Evolutionary conservation across 2,113 vertebrate species (phyloP).

Genomic region (Upupa epops): DNA sequence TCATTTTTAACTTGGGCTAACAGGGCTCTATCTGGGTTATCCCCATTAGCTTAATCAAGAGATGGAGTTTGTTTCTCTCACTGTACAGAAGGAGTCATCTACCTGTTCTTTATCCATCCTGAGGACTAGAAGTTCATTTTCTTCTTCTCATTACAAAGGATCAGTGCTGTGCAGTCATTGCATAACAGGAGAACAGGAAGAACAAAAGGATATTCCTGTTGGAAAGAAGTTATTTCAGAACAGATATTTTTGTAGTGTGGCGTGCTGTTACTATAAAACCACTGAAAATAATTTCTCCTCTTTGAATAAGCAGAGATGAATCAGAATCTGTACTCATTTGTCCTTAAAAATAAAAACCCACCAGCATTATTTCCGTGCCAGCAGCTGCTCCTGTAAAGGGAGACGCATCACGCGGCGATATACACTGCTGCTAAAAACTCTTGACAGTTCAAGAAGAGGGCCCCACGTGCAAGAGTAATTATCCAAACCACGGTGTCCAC

Average conservation of each 20-base stretch:
- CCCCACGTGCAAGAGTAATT: not conserved
- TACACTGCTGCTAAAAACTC: not conserved
- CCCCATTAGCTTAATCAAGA: not conserved
- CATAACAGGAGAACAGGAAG: not conserved
- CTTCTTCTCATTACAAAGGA: not conserved
- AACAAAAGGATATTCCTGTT: not conserved
- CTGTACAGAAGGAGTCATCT: accelerated
- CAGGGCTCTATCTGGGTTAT: not conserved
- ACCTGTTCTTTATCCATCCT: not conserved
- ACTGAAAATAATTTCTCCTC: not conserved
- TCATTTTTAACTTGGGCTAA: not conserved
- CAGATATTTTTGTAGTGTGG: not conserved
- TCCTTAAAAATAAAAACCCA: not conserved
- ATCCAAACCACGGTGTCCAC: not conserved
- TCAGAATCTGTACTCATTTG: not conserved
- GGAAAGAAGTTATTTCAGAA: not conserved
- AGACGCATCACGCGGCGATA: not conserved
- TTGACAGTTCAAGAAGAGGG: not conserved
- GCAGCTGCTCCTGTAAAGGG: not conserved
- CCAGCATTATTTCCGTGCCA: not conserved
- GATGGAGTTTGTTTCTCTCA: accelerated
- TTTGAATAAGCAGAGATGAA: not conserved
- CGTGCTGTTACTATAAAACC: not conserved
- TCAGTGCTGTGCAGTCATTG: not conserved
- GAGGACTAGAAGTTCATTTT: not conserved